These are phyloP conservation scores for Limenitis camilla DNA, from an alignment of 2,888 invertebrate species.

Conservation along the genomic window DNA sequence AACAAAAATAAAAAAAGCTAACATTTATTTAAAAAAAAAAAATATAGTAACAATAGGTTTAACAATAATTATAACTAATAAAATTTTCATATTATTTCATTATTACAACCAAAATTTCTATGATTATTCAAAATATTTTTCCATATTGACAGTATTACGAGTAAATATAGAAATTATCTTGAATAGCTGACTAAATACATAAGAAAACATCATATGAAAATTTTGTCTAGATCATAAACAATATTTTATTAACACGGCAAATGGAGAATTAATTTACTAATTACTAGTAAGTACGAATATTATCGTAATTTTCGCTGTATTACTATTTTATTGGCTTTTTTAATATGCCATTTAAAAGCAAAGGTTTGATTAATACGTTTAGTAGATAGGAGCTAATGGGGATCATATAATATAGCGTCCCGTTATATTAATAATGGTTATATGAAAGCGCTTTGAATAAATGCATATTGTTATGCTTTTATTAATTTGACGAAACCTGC, in stretches of 20 bases:
- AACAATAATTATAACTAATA: conserved; percentile 26
- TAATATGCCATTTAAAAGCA: conserved; percentile 12
- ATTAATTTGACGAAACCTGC: conserved; percentile 2
- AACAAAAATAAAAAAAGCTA: conserved; percentile 46
- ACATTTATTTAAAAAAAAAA: conserved; percentile 46
- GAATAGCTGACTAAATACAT: not conserved
- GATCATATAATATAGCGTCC: conserved; percentile 8
- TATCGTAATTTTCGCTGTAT: conserved; percentile 7
- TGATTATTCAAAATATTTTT: not conserved
- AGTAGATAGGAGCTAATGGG: conserved; percentile 7
- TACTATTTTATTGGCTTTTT: not conserved
- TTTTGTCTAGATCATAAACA: conserved; percentile 15
- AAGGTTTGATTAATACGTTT: conserved; percentile 1
- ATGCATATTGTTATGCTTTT: not conserved
- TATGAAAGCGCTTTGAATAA: conserved; percentile 8
- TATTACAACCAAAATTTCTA: not conserved
- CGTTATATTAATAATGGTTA: conserved; percentile 7
- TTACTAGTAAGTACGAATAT: conserved; percentile 11
- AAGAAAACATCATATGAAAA: conserved; percentile 18
- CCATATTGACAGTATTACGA: not conserved
- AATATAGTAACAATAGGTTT: conserved; percentile 29
- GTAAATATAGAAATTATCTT: not conserved
- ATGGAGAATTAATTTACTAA: conserved; percentile 40
- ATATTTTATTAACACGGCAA: conserved; percentile 23
- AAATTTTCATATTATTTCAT: conserved; percentile 28